Evolutionary conservation across 2,797 vertebrate species (phyloP).

Genomic region (Acipenser oxyrinchus): DNA sequence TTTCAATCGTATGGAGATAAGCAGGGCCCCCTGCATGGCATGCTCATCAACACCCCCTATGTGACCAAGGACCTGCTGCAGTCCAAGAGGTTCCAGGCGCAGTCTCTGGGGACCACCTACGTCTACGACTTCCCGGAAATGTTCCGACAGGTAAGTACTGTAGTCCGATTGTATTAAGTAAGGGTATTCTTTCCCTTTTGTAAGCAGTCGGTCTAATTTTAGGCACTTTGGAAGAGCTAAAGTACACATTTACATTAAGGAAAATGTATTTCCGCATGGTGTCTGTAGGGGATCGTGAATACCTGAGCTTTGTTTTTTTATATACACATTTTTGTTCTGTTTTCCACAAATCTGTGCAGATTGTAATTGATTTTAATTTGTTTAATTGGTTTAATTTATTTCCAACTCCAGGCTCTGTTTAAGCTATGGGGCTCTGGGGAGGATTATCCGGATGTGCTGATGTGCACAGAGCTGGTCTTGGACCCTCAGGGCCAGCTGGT

Average conservation of each 20-base stretch:
- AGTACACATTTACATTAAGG: too few species aligned
- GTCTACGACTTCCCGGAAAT: slow-evolving; percentile 92
- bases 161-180: too few species aligned
- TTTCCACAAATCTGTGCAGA: not conserved
- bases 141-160: slow-evolving; percentile 77
- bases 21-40: slow-evolving; percentile 76
- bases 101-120: slow-evolving; percentile 87
- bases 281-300: too few species aligned
- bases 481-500: slow-evolving; percentile 74
- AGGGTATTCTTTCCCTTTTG: too few species aligned
- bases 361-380: not conserved
- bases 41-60: slow-evolving; percentile 90
- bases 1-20: slow-evolving; percentile 86
- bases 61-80: slow-evolving; percentile 95
- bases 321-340: fast-evolving
- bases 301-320: not conserved
- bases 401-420: slow-evolving; percentile 70
- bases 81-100: slow-evolving; percentile 91
- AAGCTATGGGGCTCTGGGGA: slow-evolving; percentile 78
- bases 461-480: slow-evolving; percentile 81
- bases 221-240: too few species aligned
- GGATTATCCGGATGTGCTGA: slow-evolving; percentile 69
- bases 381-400: not conserved
- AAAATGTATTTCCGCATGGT: too few species aligned
- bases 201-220: too few species aligned